phyloP scores from a whole-genome alignment of 2,797 vertebrate species.

The Phaenicophaeus curvirostris region DNA sequence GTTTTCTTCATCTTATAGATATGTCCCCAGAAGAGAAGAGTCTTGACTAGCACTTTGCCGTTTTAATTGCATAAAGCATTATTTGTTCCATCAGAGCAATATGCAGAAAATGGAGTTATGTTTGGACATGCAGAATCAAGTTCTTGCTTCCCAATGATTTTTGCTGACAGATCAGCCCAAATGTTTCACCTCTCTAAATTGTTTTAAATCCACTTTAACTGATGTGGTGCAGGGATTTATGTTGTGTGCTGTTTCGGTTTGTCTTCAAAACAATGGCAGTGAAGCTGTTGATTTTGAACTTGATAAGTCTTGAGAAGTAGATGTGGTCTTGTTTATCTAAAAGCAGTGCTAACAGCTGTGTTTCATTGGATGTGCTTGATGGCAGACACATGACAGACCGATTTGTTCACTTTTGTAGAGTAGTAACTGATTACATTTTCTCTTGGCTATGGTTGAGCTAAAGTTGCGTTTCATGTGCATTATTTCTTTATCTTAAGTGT shows the following conservation, averaged over 20 bases:
- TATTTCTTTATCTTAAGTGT: slow-evolving; percentile 9
- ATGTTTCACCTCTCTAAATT: background rate
- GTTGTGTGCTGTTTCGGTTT: background rate
- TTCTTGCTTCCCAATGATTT: background rate
- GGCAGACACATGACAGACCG: background rate
- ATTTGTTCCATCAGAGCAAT: background rate
- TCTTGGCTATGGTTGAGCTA: background rate
- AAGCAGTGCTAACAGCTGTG: background rate
- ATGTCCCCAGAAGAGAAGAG: background rate
- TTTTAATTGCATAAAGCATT: background rate
- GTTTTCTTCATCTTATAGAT: background rate
- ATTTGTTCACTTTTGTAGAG: background rate
- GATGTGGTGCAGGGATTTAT: background rate
- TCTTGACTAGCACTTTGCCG: background rate
- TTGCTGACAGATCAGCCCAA: background rate
- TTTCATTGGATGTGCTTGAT: slow-evolving; percentile 4
- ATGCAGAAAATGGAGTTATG: background rate
- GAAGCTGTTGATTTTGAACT: slow-evolving; percentile 12
- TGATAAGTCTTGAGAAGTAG: background rate
- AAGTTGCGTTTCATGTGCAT: slow-evolving; percentile 2
- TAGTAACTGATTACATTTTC: slow-evolving; percentile 7
- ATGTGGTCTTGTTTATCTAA: background rate
- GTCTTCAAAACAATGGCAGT: background rate
- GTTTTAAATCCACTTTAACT: background rate
- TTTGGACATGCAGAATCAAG: background rate